Percentiles rank a stretch among this genome's conserved stretches.
Evolutionary conservation across 1,140 invertebrate genomes (phyloP).

Genomic region (Drosophila repleta): DNA sequence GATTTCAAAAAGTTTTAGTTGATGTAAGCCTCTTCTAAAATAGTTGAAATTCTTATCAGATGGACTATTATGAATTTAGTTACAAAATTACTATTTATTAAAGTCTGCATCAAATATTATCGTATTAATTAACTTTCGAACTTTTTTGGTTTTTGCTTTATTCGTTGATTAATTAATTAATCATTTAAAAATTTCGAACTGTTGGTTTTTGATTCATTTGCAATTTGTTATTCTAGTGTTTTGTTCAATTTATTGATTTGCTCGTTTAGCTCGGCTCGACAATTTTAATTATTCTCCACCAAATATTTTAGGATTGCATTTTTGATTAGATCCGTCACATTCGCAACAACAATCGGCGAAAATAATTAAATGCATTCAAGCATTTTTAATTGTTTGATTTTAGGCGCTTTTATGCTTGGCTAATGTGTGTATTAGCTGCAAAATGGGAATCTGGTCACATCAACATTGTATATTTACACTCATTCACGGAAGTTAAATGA

Average conservation of each 20-base stretch:
- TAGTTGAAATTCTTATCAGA: no score
- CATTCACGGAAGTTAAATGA: no score
- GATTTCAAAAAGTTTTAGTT: no score
- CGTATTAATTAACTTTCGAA: no score
- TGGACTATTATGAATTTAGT: no score
- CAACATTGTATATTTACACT: conserved; percentile 60
- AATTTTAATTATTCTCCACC: conserved; percentile 72
- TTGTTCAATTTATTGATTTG: conserved; percentile 49
- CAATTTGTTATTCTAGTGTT: conserved; percentile 35
- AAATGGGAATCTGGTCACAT: conserved; percentile 21
- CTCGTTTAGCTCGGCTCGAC: conserved; percentile 46
- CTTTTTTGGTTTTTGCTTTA: no score
- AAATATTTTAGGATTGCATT: conserved; percentile 67
- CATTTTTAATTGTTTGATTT: conserved; percentile 79
- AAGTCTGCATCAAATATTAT: no score
- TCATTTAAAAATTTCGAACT: conserved; percentile 56
- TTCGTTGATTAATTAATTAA: conserved; percentile 67
- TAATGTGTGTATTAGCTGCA: background rate
- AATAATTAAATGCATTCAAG: conserved; percentile 81
- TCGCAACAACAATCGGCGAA: conserved; percentile 68
- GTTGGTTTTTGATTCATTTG: conserved; percentile 37
- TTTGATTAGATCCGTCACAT: conserved; percentile 73
- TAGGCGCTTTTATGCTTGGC: conserved; percentile 65
- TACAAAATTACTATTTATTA: no score
- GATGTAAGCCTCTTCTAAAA: no score